These are phyloP conservation scores for Limnodromus scolopaceus DNA, from an alignment of 2,797 vertebrate genomes.

Conservation along the genomic window DNA sequence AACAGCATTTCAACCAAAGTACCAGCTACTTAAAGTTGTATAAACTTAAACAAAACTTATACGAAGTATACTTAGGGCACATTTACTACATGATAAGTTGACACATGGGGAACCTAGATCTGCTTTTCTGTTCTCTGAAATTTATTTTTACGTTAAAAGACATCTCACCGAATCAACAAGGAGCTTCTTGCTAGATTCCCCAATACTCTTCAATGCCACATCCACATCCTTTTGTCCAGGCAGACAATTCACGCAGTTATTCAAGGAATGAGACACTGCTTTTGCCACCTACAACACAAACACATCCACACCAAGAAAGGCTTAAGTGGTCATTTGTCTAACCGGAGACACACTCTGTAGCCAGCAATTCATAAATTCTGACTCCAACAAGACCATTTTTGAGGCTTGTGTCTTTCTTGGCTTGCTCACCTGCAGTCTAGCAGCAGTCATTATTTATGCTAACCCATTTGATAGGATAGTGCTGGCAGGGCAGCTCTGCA, in stretches of 20 bases:
- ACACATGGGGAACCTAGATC: neutral
- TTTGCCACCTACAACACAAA: conserved; percentile 90
- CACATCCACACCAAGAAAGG: neutral
- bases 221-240: conserved; percentile 99
- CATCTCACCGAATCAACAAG: conserved; percentile 91
- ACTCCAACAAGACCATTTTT: neutral
- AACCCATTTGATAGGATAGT: neutral
- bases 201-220: conserved; percentile 96
- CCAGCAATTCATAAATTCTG: neutral
- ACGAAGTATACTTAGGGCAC: neutral
- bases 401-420: neutral
- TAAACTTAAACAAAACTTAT: neutral
- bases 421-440: neutral
- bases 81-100: neutral
- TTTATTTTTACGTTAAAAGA: neutral
- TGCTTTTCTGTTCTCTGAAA: neutral
- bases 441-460: neutral
- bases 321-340: neutral
- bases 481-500: neutral
- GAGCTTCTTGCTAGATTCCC: conserved; percentile 97
- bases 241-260: conserved; percentile 98
- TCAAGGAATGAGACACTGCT: conserved; percentile 96
- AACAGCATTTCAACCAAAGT: neutral
- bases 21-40: neutral
- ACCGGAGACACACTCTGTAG: neutral